Evolutionary conservation across 2,797 vertebrate genomes (phyloP).

Genomic region (Phrynocephalus guinanensis): DNA sequence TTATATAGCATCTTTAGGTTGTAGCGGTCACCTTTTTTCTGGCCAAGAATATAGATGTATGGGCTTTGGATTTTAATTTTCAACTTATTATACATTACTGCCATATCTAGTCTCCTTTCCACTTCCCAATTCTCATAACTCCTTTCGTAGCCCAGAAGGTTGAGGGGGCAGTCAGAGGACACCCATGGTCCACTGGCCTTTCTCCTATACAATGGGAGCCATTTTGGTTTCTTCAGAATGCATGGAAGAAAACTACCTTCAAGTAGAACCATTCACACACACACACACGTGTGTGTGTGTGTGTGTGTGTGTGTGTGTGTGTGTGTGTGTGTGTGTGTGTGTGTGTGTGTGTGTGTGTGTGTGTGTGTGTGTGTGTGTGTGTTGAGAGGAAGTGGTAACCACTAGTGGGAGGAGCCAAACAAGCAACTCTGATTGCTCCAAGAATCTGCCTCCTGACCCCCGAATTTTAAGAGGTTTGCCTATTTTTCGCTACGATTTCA

Average conservation of each 20-base stretch:
- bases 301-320: no score
- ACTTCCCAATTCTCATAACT: neutral
- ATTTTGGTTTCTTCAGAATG: neutral
- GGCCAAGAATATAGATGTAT: neutral
- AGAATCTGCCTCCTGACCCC: no score
- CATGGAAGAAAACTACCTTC: neutral
- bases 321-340: no score
- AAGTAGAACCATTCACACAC: no score
- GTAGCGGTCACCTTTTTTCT: neutral
- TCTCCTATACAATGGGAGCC: no score
- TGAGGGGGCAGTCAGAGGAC: neutral
- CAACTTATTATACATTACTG: neutral
- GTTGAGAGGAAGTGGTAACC: no score
- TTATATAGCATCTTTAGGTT: neutral
- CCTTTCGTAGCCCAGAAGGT: no score
- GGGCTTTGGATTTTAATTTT: neutral
- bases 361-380: no score
- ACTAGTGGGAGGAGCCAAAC: neutral
- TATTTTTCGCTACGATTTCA: no score
- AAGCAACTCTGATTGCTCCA: neutral
- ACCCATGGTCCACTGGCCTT: neutral
- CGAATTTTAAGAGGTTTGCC: no score
- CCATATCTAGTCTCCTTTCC: neutral
- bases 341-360: no score
- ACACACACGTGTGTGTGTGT: no score